Evolutionary conservation across 2,888 invertebrate species (phyloP).

Genomic region (Drosophila kokeensis): DNA sequence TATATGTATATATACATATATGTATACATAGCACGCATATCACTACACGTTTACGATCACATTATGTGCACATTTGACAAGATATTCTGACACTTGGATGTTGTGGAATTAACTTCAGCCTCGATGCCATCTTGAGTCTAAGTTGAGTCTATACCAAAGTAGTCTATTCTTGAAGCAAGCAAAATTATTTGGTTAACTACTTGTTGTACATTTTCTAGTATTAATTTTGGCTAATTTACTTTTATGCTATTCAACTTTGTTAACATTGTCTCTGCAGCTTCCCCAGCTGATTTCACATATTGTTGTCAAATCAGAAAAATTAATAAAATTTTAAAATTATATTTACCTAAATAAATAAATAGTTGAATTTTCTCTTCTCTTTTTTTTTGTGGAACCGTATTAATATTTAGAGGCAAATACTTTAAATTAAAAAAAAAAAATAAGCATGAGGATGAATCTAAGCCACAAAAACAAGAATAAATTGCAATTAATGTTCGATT

Average conservation of each 20-base stretch:
- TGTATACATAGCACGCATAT: slow-evolving; percentile 28
- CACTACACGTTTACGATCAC: slow-evolving; percentile 45
- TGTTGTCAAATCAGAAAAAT: not conserved
- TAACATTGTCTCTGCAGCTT: not conserved
- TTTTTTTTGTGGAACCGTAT: not conserved
- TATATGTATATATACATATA: not conserved
- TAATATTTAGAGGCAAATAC: not conserved
- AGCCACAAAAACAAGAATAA: not conserved
- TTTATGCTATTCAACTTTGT: not conserved
- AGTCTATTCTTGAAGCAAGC: not conserved
- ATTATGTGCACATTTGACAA: slow-evolving; percentile 36
- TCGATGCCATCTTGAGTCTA: slow-evolving; percentile 6
- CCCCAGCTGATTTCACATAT: not conserved
- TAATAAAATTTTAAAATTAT: not conserved
- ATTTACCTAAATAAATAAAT: not conserved
- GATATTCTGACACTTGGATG: slow-evolving; percentile 40
- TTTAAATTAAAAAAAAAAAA: not conserved
- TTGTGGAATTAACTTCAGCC: slow-evolving; percentile 12
- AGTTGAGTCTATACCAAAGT: not conserved
- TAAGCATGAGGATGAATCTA: not conserved
- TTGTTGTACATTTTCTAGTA: not conserved
- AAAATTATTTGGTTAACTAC: not conserved
- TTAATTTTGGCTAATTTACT: not conserved
- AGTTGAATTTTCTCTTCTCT: not conserved
- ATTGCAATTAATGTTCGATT: not conserved